Evolutionary conservation across 2,888 invertebrate genomes (phyloP).

Genomic region (Litoditis marina): DNA sequence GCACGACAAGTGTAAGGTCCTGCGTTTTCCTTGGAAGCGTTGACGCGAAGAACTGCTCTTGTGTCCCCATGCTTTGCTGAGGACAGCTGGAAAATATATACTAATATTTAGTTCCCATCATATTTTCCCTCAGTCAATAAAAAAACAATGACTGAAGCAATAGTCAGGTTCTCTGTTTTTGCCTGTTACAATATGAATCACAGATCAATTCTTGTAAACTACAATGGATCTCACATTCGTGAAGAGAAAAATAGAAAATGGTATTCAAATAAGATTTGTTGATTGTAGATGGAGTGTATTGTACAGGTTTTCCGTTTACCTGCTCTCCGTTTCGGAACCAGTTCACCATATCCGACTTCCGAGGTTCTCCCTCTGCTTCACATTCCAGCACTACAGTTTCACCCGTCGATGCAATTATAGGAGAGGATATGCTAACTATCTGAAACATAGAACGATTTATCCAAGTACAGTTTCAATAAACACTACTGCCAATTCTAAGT

Average conservation of each 20-base stretch:
- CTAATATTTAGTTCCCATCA: too few species aligned
- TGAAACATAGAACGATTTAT: too few species aligned
- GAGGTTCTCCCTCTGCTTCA: constrained; percentile 56
- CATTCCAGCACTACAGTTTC: constrained; percentile 59
- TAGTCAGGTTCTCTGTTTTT: too few species aligned
- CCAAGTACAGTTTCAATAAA: too few species aligned
- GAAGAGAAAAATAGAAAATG: too few species aligned
- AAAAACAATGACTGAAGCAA: too few species aligned
- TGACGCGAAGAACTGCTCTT: constrained; percentile 46
- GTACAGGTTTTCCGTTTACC: constrained; percentile 5
- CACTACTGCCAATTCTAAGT: too few species aligned
- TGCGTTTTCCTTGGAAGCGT: constrained; percentile 46
- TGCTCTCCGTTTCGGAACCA: constrained; percentile 48
- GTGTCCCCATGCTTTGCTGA: constrained; percentile 22
- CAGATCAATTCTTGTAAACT: too few species aligned
- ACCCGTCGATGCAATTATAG: constrained; percentile 51
- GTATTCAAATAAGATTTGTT: neutral
- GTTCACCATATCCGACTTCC: constrained; percentile 49
- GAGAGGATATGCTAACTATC: constrained; percentile 51
- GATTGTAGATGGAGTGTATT: neutral
- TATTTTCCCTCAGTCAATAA: too few species aligned
- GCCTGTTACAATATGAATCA: too few species aligned
- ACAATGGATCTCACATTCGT: too few species aligned
- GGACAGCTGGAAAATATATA: constrained; percentile 2
- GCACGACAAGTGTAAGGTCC: constrained; percentile 57